A percentile compares a stretch with the other conserved stretches of the same genome.
Conservation (phyloP, 2,113 vertebrate species). For the Lichenostomus cassidix region DNA sequence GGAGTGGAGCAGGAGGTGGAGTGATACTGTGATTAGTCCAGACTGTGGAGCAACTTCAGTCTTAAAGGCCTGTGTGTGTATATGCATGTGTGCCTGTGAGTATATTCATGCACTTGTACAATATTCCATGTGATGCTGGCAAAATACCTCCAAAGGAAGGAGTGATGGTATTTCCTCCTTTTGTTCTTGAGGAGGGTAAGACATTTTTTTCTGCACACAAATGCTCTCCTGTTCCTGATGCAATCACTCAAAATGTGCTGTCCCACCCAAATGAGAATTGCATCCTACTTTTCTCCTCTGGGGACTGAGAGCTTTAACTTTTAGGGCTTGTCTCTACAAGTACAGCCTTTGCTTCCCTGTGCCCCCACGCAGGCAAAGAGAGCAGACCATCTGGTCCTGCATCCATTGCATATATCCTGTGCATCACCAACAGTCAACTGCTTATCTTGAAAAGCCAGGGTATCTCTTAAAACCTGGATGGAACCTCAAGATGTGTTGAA, state of each 20-base stretch:
- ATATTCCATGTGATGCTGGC: constrained; percentile 18
- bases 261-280: constrained; percentile 30
- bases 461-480: not conserved
- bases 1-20: not conserved
- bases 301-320: not conserved
- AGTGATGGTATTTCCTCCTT: constrained; percentile 57
- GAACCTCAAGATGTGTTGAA: not conserved
- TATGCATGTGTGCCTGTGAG: not conserved
- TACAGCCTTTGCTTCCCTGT: not conserved
- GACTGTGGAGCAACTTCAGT: not conserved
- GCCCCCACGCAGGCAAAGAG: not conserved
- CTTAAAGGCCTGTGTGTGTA: not conserved
- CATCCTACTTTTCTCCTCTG: constrained; percentile 11
- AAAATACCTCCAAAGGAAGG: constrained; percentile 24
- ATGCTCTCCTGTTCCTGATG: constrained; percentile 3
- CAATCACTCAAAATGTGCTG: constrained; percentile 14
- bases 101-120: not conserved
- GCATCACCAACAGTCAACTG: not conserved
- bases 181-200: constrained; percentile 39
- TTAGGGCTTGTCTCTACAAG: not conserved
- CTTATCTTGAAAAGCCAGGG: not conserved
- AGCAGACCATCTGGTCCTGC: not conserved
- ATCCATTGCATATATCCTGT: not conserved
- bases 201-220: not conserved
- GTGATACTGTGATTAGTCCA: not conserved